phyloP scores from a whole-genome alignment of 1,140 invertebrate species.

The Leptinotarsa defecta region DNA sequence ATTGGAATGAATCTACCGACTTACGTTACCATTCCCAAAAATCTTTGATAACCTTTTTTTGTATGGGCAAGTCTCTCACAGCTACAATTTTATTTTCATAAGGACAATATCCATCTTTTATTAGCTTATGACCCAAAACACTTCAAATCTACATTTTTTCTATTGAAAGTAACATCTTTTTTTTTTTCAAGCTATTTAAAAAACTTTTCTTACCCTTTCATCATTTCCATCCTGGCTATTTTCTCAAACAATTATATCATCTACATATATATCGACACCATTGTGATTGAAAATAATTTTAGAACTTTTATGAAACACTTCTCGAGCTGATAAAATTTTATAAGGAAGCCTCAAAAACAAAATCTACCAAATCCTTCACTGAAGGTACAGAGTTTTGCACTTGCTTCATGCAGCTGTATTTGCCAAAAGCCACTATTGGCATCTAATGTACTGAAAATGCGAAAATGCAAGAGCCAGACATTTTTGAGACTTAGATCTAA shows the following conservation, averaged over 20 bases:
- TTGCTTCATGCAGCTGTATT: constrained; percentile 53
- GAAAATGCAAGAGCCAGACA: constrained; percentile 37
- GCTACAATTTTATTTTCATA: neutral
- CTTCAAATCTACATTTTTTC: constrained; percentile 43
- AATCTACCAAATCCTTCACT: constrained; percentile 57
- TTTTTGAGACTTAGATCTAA: constrained; percentile 54
- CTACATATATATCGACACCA: constrained; percentile 37
- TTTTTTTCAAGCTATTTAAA: constrained; percentile 31
- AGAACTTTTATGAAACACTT: constrained; percentile 41
- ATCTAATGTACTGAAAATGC: neutral
- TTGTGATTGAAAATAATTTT: constrained; percentile 28
- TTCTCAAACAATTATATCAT: constrained; percentile 32
- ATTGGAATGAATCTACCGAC: constrained; percentile 31
- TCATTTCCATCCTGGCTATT: constrained; percentile 26
- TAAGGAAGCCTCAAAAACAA: constrained; percentile 52
- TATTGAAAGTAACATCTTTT: constrained; percentile 44
- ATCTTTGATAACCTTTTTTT: constrained; percentile 45
- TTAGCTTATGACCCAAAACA: constrained; percentile 16
- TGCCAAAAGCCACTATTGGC: constrained; percentile 51
- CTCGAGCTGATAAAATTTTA: constrained; percentile 44
- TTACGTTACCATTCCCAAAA: constrained; percentile 48
- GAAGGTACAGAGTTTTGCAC: constrained; percentile 56
- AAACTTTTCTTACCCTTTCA: constrained; percentile 28
- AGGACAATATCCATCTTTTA: constrained; percentile 10
- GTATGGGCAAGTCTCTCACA: constrained; percentile 34